Evolutionary conservation across 2,113 vertebrate species (phyloP), one percentile per base, ranked within the genome.

Genomic region (Cebidichthys violaceus): DNA sequence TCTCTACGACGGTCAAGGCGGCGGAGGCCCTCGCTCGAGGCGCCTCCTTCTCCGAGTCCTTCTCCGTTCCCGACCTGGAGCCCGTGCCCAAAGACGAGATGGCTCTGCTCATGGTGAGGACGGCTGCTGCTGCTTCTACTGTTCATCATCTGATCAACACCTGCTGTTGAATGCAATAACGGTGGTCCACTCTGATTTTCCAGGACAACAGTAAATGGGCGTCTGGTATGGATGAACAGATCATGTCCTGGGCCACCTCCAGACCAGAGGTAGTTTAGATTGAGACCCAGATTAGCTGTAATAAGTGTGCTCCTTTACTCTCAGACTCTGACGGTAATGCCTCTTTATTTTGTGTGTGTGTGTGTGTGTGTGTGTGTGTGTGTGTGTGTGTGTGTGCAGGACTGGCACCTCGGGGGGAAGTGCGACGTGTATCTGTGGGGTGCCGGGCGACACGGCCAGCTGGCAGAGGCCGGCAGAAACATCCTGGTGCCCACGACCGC

Each of bases 191-290:
- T 75, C 81, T 77, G 64, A 87, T 85, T 65, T 92, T 76, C 20
- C 88, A 99, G 98, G 97, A 99, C 93, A 99, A 99, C 89, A 97
- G 96, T 79, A 99, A 99, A 81, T 99, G 98, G 98, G 96, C 95
- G n/a, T 95, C 95, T 87, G 97, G 97, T 20, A 95, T 97, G 96
- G 98, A 99, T 85, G 98, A 99, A 55, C 98, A 99, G 90, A 97
- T 99, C 87, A 99, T 99, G 97, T 97, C 97, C 24, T 99, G 98
- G 98, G 98, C 98, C 86, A 98, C 97, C 0, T 97, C 96, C 6
- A 96, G 96, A 91, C 98, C 98, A 54, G 98, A 99, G 96, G 98
- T 99, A 75, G 91, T 33, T 35, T 0, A 67, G 10, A 3, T 0
- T 14, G 8, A 52, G 0, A 5, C 22, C 43, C 17, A 6, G 33